Evolutionary conservation across 2,888 invertebrate genomes (phyloP).

Genomic region (Leptopterna dolabrata): DNA sequence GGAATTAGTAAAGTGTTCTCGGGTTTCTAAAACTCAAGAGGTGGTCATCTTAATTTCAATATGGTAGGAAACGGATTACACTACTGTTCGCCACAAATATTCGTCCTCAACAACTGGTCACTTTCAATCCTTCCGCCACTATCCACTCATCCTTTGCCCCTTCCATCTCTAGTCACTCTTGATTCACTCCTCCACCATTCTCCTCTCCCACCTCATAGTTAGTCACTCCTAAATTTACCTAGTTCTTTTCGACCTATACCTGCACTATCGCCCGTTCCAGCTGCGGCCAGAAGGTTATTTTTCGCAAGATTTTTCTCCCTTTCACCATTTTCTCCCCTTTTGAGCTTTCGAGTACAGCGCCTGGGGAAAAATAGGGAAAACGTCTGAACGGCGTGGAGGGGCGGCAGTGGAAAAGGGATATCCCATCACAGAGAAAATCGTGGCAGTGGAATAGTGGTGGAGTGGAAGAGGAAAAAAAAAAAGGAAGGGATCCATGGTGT

Average conservation of each 20-base stretch:
- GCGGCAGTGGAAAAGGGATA: background rate
- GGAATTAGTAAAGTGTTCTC: no score
- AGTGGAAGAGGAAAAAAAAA: background rate
- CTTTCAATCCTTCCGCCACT: no score
- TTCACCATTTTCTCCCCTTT: conserved; percentile 35
- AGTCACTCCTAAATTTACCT: no score
- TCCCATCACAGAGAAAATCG: conserved; percentile 13
- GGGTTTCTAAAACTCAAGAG: no score
- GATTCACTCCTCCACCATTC: no score
- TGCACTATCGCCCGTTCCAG: background rate
- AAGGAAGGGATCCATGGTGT: background rate
- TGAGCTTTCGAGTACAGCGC: conserved; percentile 15
- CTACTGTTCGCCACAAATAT: no score
- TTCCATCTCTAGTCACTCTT: no score
- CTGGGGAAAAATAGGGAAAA: conserved; percentile 9
- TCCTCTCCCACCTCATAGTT: background rate
- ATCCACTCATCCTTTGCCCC: background rate
- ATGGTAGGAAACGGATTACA: no score
- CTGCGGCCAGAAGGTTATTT: background rate
- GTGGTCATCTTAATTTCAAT: no score
- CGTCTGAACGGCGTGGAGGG: background rate
- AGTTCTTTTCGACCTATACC: no score
- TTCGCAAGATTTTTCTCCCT: conserved; percentile 18
- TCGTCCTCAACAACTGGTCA: no score
- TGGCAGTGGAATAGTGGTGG: background rate